Evolutionary conservation across 2,797 vertebrate genomes (phyloP).

Genomic region (Bradypodion pumilum): DNA sequence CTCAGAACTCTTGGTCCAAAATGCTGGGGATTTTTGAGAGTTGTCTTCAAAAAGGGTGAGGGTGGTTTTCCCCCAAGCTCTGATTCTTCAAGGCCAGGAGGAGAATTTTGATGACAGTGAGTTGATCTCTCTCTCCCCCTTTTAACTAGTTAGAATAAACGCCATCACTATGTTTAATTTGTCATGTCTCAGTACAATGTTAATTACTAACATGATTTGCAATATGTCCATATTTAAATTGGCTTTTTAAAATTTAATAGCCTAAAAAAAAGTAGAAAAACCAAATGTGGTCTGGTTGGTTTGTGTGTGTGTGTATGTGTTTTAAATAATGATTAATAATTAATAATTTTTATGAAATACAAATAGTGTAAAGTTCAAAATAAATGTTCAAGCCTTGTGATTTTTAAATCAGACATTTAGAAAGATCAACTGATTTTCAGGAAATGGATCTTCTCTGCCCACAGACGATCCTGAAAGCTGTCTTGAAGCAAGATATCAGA

Average conservation of each 20-base stretch:
- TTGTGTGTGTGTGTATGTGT: not conserved
- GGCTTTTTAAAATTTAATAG: not conserved
- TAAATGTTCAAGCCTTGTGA: conserved; percentile 1
- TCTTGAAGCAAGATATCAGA: not conserved
- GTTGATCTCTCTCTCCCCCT: not conserved
- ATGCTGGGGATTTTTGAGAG: not conserved
- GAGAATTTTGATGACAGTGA: not conserved
- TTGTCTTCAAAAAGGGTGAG: too few relatives aligned
- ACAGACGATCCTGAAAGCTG: too few relatives aligned
- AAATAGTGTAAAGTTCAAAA: not conserved
- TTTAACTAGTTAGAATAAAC: not conserved
- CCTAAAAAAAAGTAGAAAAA: not conserved
- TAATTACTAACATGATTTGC: not conserved
- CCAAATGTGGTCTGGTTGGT: not conserved
- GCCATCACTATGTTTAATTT: not conserved
- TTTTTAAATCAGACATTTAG: not conserved
- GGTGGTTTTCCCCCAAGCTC: not conserved
- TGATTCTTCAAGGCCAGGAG: not conserved
- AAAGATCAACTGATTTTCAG: not conserved
- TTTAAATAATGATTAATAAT: not conserved
- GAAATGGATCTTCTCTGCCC: too few relatives aligned
- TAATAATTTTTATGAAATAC: not conserved
- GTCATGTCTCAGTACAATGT: not conserved
- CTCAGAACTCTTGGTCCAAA: not conserved
- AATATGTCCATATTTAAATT: not conserved